Base-by-base conservation (phyloP, 30 jellyfish, hydroid and myxozoan genomes). In the Hydra vulgaris region DNA sequence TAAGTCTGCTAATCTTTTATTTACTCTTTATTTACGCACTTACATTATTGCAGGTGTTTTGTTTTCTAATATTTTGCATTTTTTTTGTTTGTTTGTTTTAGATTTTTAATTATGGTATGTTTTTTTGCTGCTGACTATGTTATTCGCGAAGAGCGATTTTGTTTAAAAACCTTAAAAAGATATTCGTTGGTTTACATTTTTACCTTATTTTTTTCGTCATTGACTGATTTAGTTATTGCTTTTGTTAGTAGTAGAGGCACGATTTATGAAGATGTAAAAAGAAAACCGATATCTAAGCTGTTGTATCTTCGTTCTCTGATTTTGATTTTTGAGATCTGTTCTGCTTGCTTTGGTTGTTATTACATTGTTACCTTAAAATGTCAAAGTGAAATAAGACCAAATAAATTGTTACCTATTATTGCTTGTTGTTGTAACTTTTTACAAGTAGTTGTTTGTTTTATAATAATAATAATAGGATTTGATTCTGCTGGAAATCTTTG, bases 401-500 rank as follows among this genome's bases (percentile, higher is more conserved):
- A 88, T 53, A 80, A 72, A 69, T 71, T 80, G 76, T 75, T 92
- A 23, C 78, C 98, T 17, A 76, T 86, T 54, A 92, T 88, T 20
- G 88, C 83, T 55, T 95, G 86, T 15, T 70, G 86, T 23, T 86
- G 78, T 79, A 87, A 83, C 61, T 19, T 86, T 27, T 18, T 87
- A 25, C 83, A 84, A 74, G 76, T 84, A 76, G n/a, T 92, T 69
- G 92, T 89, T 0, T 70, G 73, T 21, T 26, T 92, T 71, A 81
- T 86, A 18, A 16, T 82, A 15, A 77, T 92, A 66, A 83, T 82
- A 52, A 69, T 87, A 17, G 55, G 85, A 20, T 92, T 78, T 77
- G 98, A 92, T 77, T 66, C 98, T 20, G 95, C 95, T 56, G 98
- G 98, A 20, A 84, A 74, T 18, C 79, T 92, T 0, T 86, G 95